phyloP scores from a whole-genome alignment of 2,888 invertebrate species.

The Sipunculus nudus region DNA sequence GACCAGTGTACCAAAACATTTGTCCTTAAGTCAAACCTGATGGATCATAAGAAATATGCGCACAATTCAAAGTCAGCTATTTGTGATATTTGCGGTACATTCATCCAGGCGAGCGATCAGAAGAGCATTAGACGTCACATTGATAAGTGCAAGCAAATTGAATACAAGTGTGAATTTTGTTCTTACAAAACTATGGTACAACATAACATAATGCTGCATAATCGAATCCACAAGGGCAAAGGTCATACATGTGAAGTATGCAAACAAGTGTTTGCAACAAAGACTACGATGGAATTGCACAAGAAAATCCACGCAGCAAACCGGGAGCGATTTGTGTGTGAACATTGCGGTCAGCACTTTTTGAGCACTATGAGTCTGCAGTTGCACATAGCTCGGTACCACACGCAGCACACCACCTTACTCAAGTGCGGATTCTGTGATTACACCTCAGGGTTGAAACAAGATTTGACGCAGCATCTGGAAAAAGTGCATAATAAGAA shows the following conservation, averaged over 20 bases:
- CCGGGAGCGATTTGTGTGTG: conserved; percentile 22
- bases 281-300: conserved; percentile 15
- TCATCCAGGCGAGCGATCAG: conserved; percentile 13
- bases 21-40: conserved; percentile 26
- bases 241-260: conserved; percentile 27
- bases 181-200: conserved; percentile 23
- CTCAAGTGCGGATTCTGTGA: conserved; percentile 21
- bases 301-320: conserved; percentile 8
- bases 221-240: conserved; percentile 29
- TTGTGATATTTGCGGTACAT: conserved; percentile 21
- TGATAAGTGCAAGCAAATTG: conserved; percentile 29
- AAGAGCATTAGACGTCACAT: conserved; percentile 28
- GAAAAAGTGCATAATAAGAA: conserved; percentile 28
- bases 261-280: conserved; percentile 21
- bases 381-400: conserved; percentile 28
- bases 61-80: conserved; percentile 21
- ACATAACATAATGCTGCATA: conserved; percentile 22
- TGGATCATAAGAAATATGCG: conserved; percentile 19
- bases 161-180: conserved; percentile 19
- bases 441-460: conserved; percentile 23
- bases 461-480: conserved; percentile 31
- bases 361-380: conserved; percentile 19
- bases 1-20: conserved; percentile 28
- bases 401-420: neutral
- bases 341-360: conserved; percentile 24